Evolutionary conservation across 37 sponge, comb jelly and placozoan genomes (phyloP), one percentile per base, ranked within the genome.

Genomic region (Mnemiopsis leidyi): DNA sequence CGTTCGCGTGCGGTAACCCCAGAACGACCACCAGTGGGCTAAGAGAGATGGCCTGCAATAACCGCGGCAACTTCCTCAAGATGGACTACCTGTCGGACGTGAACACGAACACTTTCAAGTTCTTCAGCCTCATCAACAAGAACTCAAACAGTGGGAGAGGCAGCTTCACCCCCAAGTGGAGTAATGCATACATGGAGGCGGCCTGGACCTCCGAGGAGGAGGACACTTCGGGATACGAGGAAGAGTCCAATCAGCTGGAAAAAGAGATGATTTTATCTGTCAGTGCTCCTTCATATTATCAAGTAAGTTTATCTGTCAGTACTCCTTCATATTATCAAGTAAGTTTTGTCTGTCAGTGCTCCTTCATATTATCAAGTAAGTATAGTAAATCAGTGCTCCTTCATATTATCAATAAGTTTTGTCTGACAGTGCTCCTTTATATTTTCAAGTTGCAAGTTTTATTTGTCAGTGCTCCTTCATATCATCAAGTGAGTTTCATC

Each of bases 21-120:
- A 39, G 90, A 21, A 85, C 90, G 5, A 85, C 90, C 5, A 40
- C 61, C 24, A 85, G 90, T n/a, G 90, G 90, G 23, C 90, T 85
- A 16, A 5, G 24, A 28, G 90, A 85, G 48, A 85, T 85, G 90
- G 90, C 90, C 0, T 85, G 90, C 61, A 39, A 40, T 33, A 85
- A 85, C 90, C 24, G 90, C 2, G 90, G 90, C 1, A 39, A 16
- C 61, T 85, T 85, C 90, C 35, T 85, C 48, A 29, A 38, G 26
- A 40, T 85, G 16, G 35, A 61, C 36, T 28, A 85, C 2, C 61
- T 85, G 16, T 20, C 90, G 0, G 90, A 85, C n/a, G 90, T 85
- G 26, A 85, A 85, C 90, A 39, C 38, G 1, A 85, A 39, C 38
- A 39, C 61, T 0, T 85, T 85, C 61, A 20, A 85, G 48, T 85